phyloP scores from a whole-genome alignment of 1,140 invertebrate species.

The Drosophila azteca region DNA sequence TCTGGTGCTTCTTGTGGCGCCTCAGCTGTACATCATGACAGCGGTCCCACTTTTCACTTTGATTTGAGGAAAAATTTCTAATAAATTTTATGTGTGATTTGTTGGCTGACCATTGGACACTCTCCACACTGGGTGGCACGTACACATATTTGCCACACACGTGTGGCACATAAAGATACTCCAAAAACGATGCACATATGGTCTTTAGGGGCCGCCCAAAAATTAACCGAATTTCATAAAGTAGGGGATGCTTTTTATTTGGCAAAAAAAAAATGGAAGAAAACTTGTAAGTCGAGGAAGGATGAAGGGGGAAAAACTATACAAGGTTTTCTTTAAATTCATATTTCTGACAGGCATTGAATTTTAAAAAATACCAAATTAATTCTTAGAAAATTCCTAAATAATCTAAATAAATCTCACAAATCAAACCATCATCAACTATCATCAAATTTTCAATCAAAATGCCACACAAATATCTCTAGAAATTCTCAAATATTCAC shows the following conservation, averaged over 20 bases:
- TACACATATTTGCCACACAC: slow-evolving; percentile 14
- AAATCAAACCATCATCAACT: too few species aligned
- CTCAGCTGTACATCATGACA: slow-evolving; percentile 50
- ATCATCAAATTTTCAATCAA: too few species aligned
- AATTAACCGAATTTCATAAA: slow-evolving; percentile 9
- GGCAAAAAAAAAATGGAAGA: not conserved
- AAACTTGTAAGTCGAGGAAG: too few species aligned
- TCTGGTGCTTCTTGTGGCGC: not conserved
- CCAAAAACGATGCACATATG: slow-evolving; percentile 64
- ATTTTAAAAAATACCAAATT: too few species aligned
- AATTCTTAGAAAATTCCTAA: too few species aligned
- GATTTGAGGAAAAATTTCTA: slow-evolving; percentile 75
- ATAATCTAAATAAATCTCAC: too few species aligned
- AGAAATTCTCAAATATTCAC: not conserved
- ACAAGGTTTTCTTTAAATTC: too few species aligned
- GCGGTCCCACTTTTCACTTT: slow-evolving; percentile 74
- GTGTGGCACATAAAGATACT: slow-evolving; percentile 74
- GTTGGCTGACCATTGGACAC: slow-evolving; percentile 11
- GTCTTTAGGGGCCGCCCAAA: slow-evolving; percentile 22
- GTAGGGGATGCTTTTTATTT: not conserved
- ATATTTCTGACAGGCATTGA: too few species aligned
- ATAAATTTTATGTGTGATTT: slow-evolving; percentile 81
- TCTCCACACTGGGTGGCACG: slow-evolving; percentile 42
- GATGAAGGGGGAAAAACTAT: too few species aligned
- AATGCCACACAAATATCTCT: too few species aligned